These are phyloP conservation scores for Astropecten irregularis DNA, from an alignment of 53 echinoderm and acorn worm species.

Conservation along the genomic window DNA sequence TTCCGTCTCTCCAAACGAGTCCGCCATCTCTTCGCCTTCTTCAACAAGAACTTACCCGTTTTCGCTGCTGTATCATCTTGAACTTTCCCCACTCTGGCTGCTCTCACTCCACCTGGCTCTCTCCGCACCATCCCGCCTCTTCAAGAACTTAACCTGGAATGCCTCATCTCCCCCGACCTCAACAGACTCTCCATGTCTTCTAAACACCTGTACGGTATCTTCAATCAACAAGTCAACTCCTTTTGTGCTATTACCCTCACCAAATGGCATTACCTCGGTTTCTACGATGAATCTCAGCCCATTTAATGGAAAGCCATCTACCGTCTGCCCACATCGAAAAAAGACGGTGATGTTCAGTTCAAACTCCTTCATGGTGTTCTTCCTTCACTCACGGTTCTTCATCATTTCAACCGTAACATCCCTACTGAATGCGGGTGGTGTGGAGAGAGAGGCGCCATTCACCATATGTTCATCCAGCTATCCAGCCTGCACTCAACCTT, in stretches of 20 bases:
- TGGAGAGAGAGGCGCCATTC: slow-evolving; percentile 4
- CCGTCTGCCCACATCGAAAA: not conserved
- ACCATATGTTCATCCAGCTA: slow-evolving; percentile 26
- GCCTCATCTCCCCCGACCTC: not conserved
- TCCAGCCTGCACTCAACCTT: slow-evolving; percentile 2
- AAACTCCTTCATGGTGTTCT: not conserved
- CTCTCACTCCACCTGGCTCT: too few species aligned
- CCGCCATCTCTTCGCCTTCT: too few species aligned
- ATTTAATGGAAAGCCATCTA: not conserved
- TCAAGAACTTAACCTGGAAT: not conserved
- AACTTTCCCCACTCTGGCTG: too few species aligned
- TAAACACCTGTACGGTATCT: not conserved
- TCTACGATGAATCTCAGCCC: not conserved
- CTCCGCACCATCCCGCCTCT: too few species aligned
- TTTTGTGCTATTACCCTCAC: not conserved
- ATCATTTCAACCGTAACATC: not conserved
- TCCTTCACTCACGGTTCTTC: not conserved
- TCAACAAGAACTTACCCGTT: too few species aligned
- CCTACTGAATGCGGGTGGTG: slow-evolving; percentile 1
- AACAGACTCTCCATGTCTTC: not conserved
- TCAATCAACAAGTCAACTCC: not conserved
- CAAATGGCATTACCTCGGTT: not conserved
- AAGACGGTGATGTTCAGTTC: too few species aligned
- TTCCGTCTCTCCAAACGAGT: too few species aligned
- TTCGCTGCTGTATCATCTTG: too few species aligned